Evolutionary conservation across 2,888 invertebrate genomes (phyloP), one percentile per base, ranked within the genome.

Genomic region (Xylota sylvarum): DNA sequence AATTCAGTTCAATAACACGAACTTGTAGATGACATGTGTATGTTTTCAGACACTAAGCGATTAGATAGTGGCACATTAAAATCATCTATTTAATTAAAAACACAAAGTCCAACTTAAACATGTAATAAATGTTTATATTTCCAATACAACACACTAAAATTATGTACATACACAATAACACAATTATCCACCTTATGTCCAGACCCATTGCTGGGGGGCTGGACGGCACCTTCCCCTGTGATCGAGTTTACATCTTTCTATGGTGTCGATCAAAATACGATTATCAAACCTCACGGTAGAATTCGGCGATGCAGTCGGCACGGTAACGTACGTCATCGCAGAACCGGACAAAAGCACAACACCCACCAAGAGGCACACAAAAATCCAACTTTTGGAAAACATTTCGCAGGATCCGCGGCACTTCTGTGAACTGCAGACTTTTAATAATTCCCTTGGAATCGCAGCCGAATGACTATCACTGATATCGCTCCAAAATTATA

Each of bases 201-300:
- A 27, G 12, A 7, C 17, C 48, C 58, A 67, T 14, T 5, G 0
- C 1, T 2, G 0, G 12, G 10, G 1, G 2, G 14, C 0, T 0
- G 4, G 3, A n/a, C 65, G 72, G 23, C 72, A 72, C 37, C 23
- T 35, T 19, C 60, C 60, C 37, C 7, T 72, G 17, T 72, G 72
- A n/a, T 72, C 72, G 27, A 60, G 17, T n/a, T 50, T 12, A 14
- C 72, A 72, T 12, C 60, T 48, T 37, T 35, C 23, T 4, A 23
- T 37, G 23, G 37, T 14, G 1, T 48, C 32, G 4, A 60, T 27
- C 14, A 72, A 14, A 40, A 73, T 14, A 4, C 65, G 65, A 37
- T n/a, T 35, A 0, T 10, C 65, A 65, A 50, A 1, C 35, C 7
- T 1, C 5, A 9, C 0, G 0, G 32, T 23, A 1, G 4, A 0